Evolutionary conservation across 53 echinoderm and acorn worm species (phyloP), one percentile per base, ranked within the genome.

Genomic region (Luidia sarsii): DNA sequence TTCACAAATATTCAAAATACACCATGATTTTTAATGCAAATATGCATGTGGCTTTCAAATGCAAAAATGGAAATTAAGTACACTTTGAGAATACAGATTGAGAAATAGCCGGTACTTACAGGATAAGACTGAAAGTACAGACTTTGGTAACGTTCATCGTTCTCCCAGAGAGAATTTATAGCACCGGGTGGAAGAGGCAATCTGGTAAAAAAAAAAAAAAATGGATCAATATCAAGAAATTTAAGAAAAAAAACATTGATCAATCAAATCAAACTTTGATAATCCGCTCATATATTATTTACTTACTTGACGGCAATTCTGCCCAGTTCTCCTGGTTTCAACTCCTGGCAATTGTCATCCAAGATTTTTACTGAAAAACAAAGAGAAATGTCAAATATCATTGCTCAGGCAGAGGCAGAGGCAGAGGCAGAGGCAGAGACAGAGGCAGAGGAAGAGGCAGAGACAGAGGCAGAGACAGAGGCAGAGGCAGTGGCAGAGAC

Each of bases 261-360:
- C n/a, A n/a, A 19, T 57, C 59, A 65, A 32, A 32, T 19, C 31
- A 65, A 65, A 30, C 16, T 32, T 10, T 39, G 19, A 30, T 24
- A 50, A 57, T 29, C 0, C 53, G 16, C 33, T 25, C 38, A 25
- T 68, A 41, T 43, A 22, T 68, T 0, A 7, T 2, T 33, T 68
- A 70, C 93, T 88, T 70, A 96, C 96, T 93, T 96, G 75, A 96
- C 91, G 37, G 74, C 82, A 37, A 96, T 93, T 57, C 88, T 87
- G 35, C 96, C 96, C 5, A 96, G 86, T 19, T 88, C 86, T n/a
- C 73, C 90, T 19, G 75, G 65, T 2, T 74, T 64, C 9, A 64
- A 67, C 29, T 85, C 93, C 50, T 92, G 57, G 28, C 91, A 80
- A 15, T 75, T 46, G 2, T 90, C 83, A 57, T 87, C 74, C 49